Evolutionary conservation across 1,140 invertebrate species (phyloP).

Genomic region (Eubasilissa regina): DNA sequence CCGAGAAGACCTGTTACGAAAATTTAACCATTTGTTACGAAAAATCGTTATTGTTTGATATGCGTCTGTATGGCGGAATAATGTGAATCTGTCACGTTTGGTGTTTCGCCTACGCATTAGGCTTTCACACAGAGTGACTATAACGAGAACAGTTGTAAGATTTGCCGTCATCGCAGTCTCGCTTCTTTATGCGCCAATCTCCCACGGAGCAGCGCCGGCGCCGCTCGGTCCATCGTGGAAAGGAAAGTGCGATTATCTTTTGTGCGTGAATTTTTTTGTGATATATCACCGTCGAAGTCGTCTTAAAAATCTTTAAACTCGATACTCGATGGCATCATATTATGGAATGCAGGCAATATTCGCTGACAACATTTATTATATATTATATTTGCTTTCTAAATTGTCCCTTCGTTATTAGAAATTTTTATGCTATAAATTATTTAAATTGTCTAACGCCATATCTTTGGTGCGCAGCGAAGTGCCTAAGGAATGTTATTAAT

Average conservation of each 20-base stretch:
- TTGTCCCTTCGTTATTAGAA: constrained; percentile 28
- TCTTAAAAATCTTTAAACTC: constrained; percentile 26
- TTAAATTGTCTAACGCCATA: background rate
- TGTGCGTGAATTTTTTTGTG: constrained; percentile 20
- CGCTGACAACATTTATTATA: background rate
- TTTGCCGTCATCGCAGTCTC: background rate
- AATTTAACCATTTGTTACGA: constrained; percentile 1
- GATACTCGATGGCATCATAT: background rate
- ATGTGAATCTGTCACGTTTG: constrained; percentile 34
- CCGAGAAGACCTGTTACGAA: constrained; percentile 19
- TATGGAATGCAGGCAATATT: constrained; percentile 25
- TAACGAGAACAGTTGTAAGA: constrained; percentile 25
- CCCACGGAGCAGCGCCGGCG: constrained; percentile 21
- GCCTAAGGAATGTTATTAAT: constrained; percentile 9
- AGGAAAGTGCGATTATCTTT: constrained; percentile 38
- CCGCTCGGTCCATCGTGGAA: constrained; percentile 17
- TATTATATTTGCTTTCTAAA: constrained; percentile 30
- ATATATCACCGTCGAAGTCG: constrained; percentile 20
- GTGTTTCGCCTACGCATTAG: constrained; percentile 27
- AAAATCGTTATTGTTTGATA: constrained; percentile 30
- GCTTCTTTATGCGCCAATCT: constrained; percentile 20
- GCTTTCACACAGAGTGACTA: background rate
- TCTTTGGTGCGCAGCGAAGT: constrained; percentile 1
- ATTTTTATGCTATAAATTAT: constrained; percentile 23
- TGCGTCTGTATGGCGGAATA: constrained; percentile 18